phyloP scores from a whole-genome alignment of 2,888 invertebrate species.

The Synergus laeviventris region DNA sequence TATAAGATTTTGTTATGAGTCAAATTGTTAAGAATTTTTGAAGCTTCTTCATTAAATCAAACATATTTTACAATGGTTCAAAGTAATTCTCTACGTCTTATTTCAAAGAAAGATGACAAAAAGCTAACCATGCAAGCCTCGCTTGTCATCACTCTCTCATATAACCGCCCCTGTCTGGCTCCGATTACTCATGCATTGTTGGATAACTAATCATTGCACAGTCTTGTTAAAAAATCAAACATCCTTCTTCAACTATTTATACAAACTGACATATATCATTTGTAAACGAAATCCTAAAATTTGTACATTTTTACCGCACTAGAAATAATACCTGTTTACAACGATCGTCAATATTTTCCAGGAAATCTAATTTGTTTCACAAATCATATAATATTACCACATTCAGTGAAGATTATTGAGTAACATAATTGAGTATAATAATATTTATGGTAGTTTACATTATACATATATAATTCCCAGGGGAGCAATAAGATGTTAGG shows the following conservation, averaged over 20 bases:
- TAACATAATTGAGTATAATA: conserved; percentile 17
- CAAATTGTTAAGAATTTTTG: not conserved
- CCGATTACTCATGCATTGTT: conserved; percentile 17
- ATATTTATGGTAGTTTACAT: not conserved
- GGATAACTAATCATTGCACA: conserved; percentile 22
- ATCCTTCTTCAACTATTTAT: not conserved
- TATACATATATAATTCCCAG: conserved; percentile 11
- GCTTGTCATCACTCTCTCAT: not conserved
- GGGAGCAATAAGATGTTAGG: conserved; percentile 13
- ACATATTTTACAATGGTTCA: not conserved
- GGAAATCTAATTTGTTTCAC: conserved; percentile 25
- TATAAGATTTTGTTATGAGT: not conserved
- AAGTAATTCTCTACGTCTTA: not conserved
- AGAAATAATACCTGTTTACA: not conserved
- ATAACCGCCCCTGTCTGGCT: conserved; percentile 4
- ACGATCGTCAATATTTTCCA: not conserved
- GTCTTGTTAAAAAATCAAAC: not conserved
- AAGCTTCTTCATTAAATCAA: not conserved
- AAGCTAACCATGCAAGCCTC: not conserved
- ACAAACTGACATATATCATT: not conserved
- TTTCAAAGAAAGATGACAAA: not conserved
- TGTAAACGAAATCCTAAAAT: not conserved
- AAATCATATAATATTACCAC: conserved; percentile 8
- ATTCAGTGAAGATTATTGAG: conserved; percentile 13
- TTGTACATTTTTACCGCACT: not conserved